Evolutionary conservation across 2,113 vertebrate species (phyloP), one percentile per base, ranked within the genome.

Genomic region (Thymallus thymallus): DNA sequence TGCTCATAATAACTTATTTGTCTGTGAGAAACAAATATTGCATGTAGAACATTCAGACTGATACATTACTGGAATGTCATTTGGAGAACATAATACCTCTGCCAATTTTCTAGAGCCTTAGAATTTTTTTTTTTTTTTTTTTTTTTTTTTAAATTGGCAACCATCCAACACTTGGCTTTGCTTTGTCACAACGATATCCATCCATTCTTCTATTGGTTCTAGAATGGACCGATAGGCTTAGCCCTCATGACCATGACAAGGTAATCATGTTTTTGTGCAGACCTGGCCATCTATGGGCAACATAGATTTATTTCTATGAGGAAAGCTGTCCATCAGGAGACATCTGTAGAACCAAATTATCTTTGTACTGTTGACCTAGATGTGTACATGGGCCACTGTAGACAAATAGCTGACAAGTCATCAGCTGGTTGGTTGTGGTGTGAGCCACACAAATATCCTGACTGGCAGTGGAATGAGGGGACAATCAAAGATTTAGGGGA

Each of bases 381-480:
- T 87, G 85, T 85, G 76, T 87, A 86, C 84, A 82, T 80, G 84
- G 81, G 84, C 87, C 85, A 74, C 64, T 85, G 86, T 88, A 87
- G 85, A 90, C 85, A 87, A 85, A 87, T 87, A 84, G 84, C 86
- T 72, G 73, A 65, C 58, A 77, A 69, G 72, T 41, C 35, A 41
- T 41, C 35, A 41, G 35, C 35, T 41, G 35, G 35, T 41, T 41
- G 35, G 9, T 41, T 41, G 35, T 41, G 35, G 35, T 3, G 20
- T 75, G 7, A 63, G 71, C 55, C 58, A 12, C 72, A 30, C 55
- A 51, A 67, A 32, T 26, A 71, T 67, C 72, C 73, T 77, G 45
- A 41, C 68, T 56, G 14, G 13, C 67, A 68, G 69, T 55, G 72
- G 75, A 77, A 79, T 60, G 80, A 81, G 82, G 79, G 23, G 63